These are phyloP conservation scores for Meloe dianella DNA, from an alignment of 2,888 invertebrate genomes.

Conservation along the genomic window DNA sequence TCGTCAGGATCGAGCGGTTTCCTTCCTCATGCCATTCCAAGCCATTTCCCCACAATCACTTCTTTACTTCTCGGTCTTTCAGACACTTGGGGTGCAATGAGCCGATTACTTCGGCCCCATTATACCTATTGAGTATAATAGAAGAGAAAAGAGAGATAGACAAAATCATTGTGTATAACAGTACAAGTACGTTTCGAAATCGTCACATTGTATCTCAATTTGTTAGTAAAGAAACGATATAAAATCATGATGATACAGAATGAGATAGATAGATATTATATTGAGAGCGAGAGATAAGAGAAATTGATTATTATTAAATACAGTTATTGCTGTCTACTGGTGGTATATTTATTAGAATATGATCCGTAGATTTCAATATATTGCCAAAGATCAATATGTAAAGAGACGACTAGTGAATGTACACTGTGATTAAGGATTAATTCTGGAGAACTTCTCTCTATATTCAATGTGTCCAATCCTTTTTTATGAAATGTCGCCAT, in stretches of 20 bases:
- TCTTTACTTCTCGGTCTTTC: constrained; percentile 52
- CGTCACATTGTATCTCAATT: constrained; percentile 41
- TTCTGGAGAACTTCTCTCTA: constrained; percentile 41
- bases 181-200: constrained; percentile 40
- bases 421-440: constrained; percentile 38
- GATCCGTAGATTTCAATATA: constrained; percentile 32
- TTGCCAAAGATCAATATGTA: constrained; percentile 20
- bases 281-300: not conserved
- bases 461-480: constrained; percentile 51
- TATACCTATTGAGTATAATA: constrained; percentile 46
- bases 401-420: constrained; percentile 25
- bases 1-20: constrained; percentile 48
- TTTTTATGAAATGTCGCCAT: constrained; percentile 52
- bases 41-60: constrained; percentile 58
- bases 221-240: constrained; percentile 35
- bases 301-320: not conserved
- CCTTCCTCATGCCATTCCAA: constrained; percentile 56
- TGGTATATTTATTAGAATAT: not conserved
- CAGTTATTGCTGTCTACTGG: not conserved
- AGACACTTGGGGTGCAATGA: constrained; percentile 54
- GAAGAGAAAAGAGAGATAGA: constrained; percentile 30
- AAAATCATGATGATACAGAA: not conserved
- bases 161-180: constrained; percentile 36
- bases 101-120: constrained; percentile 50
- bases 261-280: not conserved